Evolutionary conservation across 2,113 vertebrate species (phyloP), one percentile per base, ranked within the genome.

Genomic region (Catharus minimus): DNA sequence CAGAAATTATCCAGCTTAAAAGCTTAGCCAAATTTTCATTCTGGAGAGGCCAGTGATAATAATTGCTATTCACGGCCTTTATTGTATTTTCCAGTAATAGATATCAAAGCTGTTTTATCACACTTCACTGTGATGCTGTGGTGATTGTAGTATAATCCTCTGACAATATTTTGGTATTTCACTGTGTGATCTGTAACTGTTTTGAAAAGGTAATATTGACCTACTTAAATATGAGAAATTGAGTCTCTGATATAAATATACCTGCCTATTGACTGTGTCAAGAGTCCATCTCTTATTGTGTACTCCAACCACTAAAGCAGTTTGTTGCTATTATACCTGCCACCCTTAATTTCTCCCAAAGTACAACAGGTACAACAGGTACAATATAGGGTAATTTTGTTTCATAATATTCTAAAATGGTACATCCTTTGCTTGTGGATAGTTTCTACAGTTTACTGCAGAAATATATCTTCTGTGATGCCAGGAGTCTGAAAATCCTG

Each of bases 161-260:
- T 86, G 79, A 74, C 4, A 3, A 82, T 73, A 73, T 39, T 83
- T 18, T 66, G 64, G 21, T 64, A 64, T 91, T 94, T 82, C 38
- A 57, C 22, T 57, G 39, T 10, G 64, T 78, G 66, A 84, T 87
- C 58, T 85, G 46, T 72, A 92, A 57, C 24, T 58, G 13, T 74
- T 91, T 72, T 79, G 24, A 64, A 92, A 94, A 88, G 36, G 15
- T 81, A 62, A 65, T 84, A 91, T 47, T 82, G 82, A 87, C 78
- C 67, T 73, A 61, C 55, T 91, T 93, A 44, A 82, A 69, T 50
- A 87, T 10, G 61, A 88, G n/a, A 91, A 91, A 85, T 72, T 56
- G 41, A 91, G 23, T 55, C 66, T 68, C 30, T 58, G 39, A 92
- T 47, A 74, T 66, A 86, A 88, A 77, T 87, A 69, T 75, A 76